These are phyloP conservation scores for Schizotus pectinicornis DNA, from an alignment of 2,888 invertebrate genomes.

Conservation along the genomic window DNA sequence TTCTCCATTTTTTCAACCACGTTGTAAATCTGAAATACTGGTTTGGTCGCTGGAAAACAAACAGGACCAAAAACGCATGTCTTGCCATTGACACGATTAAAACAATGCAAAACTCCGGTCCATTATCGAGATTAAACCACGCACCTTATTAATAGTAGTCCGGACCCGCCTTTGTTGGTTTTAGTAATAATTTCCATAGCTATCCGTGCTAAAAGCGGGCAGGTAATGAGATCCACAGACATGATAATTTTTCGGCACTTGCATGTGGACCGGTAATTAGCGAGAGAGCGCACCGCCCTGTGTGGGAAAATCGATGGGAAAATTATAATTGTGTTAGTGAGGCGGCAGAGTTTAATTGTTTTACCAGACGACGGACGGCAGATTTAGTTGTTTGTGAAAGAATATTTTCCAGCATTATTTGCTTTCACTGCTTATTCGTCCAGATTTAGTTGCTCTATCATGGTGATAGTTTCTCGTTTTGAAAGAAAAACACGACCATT, in stretches of 20 bases:
- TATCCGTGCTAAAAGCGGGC: constrained; percentile 1
- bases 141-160: constrained; percentile 12
- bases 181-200: constrained; percentile 3
- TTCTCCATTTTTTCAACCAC: too few relatives aligned
- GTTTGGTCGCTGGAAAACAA: too few relatives aligned
- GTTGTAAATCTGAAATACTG: too few relatives aligned
- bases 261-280: not conserved
- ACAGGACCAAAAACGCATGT: too few relatives aligned
- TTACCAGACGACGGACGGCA: not conserved
- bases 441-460: too few relatives aligned
- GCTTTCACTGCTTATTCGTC: too few relatives aligned
- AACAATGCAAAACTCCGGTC: not conserved
- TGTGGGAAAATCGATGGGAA: not conserved
- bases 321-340: not conserved
- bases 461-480: too few relatives aligned
- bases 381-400: too few relatives aligned
- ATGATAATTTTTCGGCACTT: not conserved
- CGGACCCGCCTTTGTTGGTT: constrained; percentile 11
- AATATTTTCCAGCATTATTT: too few relatives aligned
- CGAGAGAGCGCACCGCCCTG: not conserved
- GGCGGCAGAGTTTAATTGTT: not conserved
- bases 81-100: too few relatives aligned
- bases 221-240: not conserved
- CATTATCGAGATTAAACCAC: constrained; percentile 19
- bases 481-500: too few relatives aligned